Percentiles rank a stretch among this genome's conserved stretches.
phyloP scores from a whole-genome alignment of 2,888 invertebrate genomes.

The Macaria notata region DNA sequence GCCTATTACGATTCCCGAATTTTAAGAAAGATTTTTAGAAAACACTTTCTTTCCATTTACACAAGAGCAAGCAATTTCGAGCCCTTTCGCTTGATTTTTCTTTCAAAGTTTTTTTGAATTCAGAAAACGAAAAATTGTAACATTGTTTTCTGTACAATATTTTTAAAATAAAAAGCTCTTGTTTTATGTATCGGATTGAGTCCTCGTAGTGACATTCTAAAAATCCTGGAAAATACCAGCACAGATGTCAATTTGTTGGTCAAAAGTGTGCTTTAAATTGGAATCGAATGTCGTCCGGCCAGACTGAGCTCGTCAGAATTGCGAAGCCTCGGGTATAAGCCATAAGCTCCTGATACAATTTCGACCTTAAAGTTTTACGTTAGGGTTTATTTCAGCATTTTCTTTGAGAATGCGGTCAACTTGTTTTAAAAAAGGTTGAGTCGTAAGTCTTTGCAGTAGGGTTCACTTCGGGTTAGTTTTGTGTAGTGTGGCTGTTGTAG shows the following conservation, averaged over 20 bases:
- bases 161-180: no score
- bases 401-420: not conserved
- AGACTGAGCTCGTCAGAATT: constrained; percentile 30
- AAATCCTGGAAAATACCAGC: constrained; percentile 11
- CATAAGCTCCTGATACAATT: constrained; percentile 5
- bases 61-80: no score
- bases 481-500: not conserved
- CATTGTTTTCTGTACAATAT: no score
- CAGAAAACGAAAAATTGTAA: no score
- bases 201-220: not conserved
- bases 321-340: constrained; percentile 24
- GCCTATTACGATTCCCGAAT: no score
- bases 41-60: no score
- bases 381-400: constrained; percentile 7
- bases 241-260: constrained; percentile 29
- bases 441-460: constrained; percentile 1
- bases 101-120: no score
- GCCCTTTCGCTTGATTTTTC: no score
- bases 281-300: constrained; percentile 33
- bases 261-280: constrained; percentile 33
- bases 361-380: constrained; percentile 8
- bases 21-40: no score
- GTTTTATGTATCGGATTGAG: no score
- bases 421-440: not conserved
- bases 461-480: not conserved